Evolutionary conservation across 2,797 vertebrate species (phyloP).

Genomic region (Rhinogobio ventralis): DNA sequence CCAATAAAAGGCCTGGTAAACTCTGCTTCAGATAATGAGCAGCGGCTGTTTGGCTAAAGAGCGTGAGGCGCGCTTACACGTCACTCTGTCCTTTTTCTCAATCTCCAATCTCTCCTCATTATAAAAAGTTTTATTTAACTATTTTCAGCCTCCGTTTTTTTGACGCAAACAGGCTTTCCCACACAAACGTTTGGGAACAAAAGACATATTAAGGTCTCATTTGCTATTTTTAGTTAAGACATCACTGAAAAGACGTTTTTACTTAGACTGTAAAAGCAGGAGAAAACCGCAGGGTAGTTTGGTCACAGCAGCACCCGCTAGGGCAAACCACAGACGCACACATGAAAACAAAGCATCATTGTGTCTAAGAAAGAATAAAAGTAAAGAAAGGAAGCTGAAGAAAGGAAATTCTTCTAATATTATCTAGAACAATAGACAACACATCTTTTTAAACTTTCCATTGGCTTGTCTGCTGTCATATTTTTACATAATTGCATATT

Average conservation of each 20-base stretch:
- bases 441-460: constrained; percentile 41
- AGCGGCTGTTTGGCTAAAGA: constrained; percentile 62
- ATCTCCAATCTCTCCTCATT: constrained; percentile 63
- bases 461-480: constrained; percentile 30
- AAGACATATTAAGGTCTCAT: constrained; percentile 50
- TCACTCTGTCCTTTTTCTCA: constrained; percentile 46
- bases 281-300: constrained; percentile 68
- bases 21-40: constrained; percentile 49
- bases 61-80: constrained; percentile 16
- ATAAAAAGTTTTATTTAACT: constrained; percentile 62
- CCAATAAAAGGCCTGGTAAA: constrained; percentile 66
- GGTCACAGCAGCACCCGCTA: constrained; percentile 67
- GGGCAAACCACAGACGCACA: constrained; percentile 68
- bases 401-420: constrained; percentile 19
- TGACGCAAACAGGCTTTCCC: constrained; percentile 55
- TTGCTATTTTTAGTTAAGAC: constrained; percentile 64
- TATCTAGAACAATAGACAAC: constrained; percentile 36
- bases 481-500: constrained; percentile 51
- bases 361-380: constrained; percentile 44
- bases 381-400: neutral
- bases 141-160: constrained; percentile 44
- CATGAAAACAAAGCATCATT: constrained; percentile 66
- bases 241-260: constrained; percentile 72
- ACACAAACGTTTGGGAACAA: constrained; percentile 57
- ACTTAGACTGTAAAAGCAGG: constrained; percentile 64